These are phyloP conservation scores for Epinephelus cyanopodus DNA, from an alignment of 2,113 vertebrate genomes.

Conservation along the genomic window DNA sequence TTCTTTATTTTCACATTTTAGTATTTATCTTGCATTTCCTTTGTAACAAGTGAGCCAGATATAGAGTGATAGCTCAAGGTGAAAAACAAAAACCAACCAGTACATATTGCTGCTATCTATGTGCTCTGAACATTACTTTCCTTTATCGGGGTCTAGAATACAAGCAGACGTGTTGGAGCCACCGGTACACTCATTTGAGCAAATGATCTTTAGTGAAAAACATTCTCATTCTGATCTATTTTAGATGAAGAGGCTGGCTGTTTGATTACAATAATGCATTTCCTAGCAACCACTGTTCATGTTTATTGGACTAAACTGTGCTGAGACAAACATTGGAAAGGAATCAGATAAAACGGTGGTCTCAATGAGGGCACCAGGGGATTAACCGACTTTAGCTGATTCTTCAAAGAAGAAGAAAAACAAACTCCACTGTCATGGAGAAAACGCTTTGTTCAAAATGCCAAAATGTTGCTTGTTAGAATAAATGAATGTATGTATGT, in stretches of 20 bases:
- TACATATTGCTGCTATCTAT: constrained; percentile 13
- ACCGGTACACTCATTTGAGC: constrained; percentile 45
- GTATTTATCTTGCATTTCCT: constrained; percentile 1
- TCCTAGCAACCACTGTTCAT: constrained; percentile 15
- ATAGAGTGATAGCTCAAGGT: neutral
- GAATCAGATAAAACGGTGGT: constrained; percentile 34
- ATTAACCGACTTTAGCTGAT: constrained; percentile 42
- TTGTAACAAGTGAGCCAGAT: constrained; percentile 9
- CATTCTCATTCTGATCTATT: constrained; percentile 11
- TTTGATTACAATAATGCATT: constrained; percentile 58
- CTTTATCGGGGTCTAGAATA: constrained; percentile 24
- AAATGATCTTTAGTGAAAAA: constrained; percentile 41
- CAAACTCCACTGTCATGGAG: neutral
- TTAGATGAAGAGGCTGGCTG: constrained; percentile 26
- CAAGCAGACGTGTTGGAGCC: constrained; percentile 18
- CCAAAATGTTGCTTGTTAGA: constrained; percentile 12
- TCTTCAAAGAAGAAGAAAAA: constrained; percentile 25
- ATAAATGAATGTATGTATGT: neutral
- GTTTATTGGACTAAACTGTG: constrained; percentile 49
- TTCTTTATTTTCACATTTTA: neutral
- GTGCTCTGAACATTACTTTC: neutral
- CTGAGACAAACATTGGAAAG: constrained; percentile 44
- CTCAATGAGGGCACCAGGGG: constrained; percentile 34
- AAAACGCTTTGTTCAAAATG: constrained; percentile 26
- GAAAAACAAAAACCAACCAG: neutral